Evolutionary conservation across 2,888 invertebrate species (phyloP).

Genomic region (Cosmorhoe ocellata): DNA sequence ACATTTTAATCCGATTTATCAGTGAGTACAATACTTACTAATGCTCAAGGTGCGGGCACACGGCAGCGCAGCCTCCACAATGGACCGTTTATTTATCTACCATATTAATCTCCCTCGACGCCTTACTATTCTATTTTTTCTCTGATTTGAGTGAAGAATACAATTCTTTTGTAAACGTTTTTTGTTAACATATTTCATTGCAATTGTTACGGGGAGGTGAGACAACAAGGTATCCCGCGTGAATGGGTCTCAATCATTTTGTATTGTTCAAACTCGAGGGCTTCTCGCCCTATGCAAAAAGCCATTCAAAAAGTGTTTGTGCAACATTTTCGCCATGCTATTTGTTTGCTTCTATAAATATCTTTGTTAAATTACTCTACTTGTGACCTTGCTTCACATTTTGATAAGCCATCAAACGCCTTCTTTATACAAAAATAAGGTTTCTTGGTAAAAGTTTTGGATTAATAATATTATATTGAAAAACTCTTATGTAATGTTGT

Average conservation of each 20-base stretch:
- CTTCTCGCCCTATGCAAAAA: conserved; percentile 29
- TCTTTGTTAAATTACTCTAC: no score
- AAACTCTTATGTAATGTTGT: no score
- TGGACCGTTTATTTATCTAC: conserved; percentile 68
- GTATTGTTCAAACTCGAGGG: conserved; percentile 49
- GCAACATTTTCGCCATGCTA: conserved; percentile 38
- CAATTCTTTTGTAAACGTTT: conserved; percentile 69
- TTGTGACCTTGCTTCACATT: conserved; percentile 1
- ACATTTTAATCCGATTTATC: conserved; percentile 6
- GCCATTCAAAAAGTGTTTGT: conserved; percentile 42
- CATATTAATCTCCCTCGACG: conserved; percentile 66
- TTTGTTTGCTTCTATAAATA: neutral
- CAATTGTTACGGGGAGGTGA: conserved; percentile 56
- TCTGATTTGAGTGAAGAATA: conserved; percentile 56
- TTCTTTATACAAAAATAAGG: neutral
- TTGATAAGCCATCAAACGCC: conserved; percentile 3
- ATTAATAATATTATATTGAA: no score
- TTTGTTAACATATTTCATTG: conserved; percentile 71
- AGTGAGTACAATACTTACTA: conserved; percentile 13
- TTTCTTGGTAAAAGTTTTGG: neutral
- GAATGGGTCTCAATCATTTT: conserved; percentile 65
- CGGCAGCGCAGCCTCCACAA: conserved; percentile 56
- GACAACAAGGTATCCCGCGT: conserved; percentile 59
- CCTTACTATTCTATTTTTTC: conserved; percentile 55
- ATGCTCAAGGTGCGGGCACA: conserved; percentile 28